These are phyloP conservation scores for Ochlodes sylvanus DNA, from an alignment of 2,888 invertebrate genomes.

Conservation along the genomic window DNA sequence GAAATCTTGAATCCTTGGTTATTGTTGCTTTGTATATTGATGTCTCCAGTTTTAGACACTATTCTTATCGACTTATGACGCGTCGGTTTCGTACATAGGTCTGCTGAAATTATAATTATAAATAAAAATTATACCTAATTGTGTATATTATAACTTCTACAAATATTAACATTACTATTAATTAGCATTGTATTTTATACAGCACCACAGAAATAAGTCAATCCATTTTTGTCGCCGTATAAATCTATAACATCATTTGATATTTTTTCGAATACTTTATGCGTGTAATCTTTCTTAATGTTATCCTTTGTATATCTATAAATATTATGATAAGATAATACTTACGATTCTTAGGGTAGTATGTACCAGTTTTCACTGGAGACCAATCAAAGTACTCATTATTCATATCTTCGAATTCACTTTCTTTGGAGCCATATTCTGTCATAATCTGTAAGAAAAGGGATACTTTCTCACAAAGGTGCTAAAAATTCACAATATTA, in stretches of 20 bases:
- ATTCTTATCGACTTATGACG: conserved; percentile 77
- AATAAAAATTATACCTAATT: too few relatives aligned
- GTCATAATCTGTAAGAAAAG: conserved; percentile 22
- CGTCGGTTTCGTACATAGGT: conserved; percentile 35
- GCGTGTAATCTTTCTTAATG: too few relatives aligned
- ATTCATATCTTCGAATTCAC: conserved; percentile 24
- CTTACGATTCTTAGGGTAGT: conserved; percentile 67
- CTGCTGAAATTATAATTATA: conserved; percentile 34
- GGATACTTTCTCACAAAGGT: too few relatives aligned
- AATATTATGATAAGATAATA: conserved; percentile 26
- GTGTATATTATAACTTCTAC: too few relatives aligned
- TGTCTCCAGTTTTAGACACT: conserved; percentile 94
- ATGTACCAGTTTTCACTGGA: conserved; percentile 63
- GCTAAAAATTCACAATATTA: too few relatives aligned
- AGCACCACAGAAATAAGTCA: too few relatives aligned
- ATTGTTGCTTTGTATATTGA: conserved; percentile 89
- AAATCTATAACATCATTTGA: too few relatives aligned
- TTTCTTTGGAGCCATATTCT: conserved; percentile 25
- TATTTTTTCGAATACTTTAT: too few relatives aligned
- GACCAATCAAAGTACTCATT: conserved; percentile 5
- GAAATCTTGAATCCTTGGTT: conserved; percentile 87
- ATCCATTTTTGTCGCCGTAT: too few relatives aligned
- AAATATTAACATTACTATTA: too few relatives aligned
- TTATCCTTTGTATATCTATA: too few relatives aligned
- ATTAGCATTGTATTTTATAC: too few relatives aligned